Evolutionary conservation across 2,888 invertebrate species (phyloP).

Genomic region (Pherbina coryleti): DNA sequence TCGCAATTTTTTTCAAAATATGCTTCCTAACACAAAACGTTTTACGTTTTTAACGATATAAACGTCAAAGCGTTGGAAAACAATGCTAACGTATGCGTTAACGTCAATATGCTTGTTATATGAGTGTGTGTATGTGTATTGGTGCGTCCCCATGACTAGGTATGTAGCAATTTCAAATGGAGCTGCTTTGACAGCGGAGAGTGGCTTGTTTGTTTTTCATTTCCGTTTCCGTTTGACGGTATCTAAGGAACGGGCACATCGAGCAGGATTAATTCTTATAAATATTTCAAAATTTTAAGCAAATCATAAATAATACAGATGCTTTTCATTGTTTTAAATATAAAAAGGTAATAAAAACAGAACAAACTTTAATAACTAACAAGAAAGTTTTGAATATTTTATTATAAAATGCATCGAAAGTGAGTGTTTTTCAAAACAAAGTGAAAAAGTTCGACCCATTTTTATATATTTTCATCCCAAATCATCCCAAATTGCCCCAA

Average conservation of each 20-base stretch:
- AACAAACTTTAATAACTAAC: not conserved
- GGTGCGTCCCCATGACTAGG: not conserved
- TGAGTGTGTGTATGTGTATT: conserved; percentile 29
- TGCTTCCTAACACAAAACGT: conserved; percentile 1
- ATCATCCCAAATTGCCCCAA: too few relatives aligned
- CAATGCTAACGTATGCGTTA: too few relatives aligned
- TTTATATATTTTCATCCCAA: too few relatives aligned
- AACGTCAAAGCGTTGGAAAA: not conserved
- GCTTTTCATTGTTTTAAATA: not conserved
- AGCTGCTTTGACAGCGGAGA: not conserved
- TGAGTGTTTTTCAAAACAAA: not conserved
- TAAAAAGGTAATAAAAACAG: too few relatives aligned
- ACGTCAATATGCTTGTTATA: not conserved
- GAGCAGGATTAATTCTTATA: not conserved
- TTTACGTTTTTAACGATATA: not conserved
- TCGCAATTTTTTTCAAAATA: conserved; percentile 15
- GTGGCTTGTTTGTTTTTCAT: conserved; percentile 54
- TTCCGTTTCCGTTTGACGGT: conserved; percentile 51
- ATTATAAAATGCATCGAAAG: not conserved
- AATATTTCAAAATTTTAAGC: not conserved
- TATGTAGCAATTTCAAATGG: not conserved
- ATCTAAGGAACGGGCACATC: conserved; percentile 18
- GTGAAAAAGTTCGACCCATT: not conserved
- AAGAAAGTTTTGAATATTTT: not conserved
- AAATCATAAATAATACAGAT: not conserved